These are phyloP conservation scores for Chamaetylas fuelleborni DNA, from an alignment of 2,113 vertebrate genomes.

Conservation along the genomic window DNA sequence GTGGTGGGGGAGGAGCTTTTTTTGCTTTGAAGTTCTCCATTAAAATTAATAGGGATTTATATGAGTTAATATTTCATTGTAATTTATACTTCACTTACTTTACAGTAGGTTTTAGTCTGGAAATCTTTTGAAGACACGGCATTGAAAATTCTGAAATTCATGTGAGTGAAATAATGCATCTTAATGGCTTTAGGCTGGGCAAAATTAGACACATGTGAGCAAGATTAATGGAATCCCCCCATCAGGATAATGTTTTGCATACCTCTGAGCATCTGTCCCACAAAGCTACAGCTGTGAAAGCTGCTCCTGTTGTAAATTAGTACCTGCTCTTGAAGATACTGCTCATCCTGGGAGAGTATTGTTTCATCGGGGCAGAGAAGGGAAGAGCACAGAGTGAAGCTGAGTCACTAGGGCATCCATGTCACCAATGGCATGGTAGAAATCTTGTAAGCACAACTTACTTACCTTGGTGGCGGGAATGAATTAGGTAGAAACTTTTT, in stretches of 20 bases:
- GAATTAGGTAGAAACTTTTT: neutral
- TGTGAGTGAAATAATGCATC: slow-evolving; percentile 35
- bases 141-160: slow-evolving; percentile 49
- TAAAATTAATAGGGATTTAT: slow-evolving; percentile 45
- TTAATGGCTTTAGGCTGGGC: slow-evolving; percentile 35
- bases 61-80: slow-evolving; percentile 36
- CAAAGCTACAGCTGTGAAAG: slow-evolving; percentile 54
- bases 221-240: slow-evolving; percentile 51
- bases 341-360: neutral
- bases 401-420: neutral
- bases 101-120: slow-evolving; percentile 29
- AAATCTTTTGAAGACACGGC: slow-evolving; percentile 39
- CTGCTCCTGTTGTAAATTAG: slow-evolving; percentile 43
- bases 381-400: neutral
- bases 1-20: neutral
- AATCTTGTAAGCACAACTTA: neutral
- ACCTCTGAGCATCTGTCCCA: slow-evolving; percentile 54
- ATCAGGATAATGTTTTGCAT: slow-evolving; percentile 28
- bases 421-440: neutral
- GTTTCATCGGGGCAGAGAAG: neutral
- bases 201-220: slow-evolving; percentile 44
- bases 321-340: neutral
- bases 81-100: slow-evolving; percentile 35
- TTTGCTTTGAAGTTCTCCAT: slow-evolving; percentile 43
- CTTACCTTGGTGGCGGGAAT: neutral